phyloP scores from a whole-genome alignment of 2,797 vertebrate genomes.

The Liparis tanakae region DNA sequence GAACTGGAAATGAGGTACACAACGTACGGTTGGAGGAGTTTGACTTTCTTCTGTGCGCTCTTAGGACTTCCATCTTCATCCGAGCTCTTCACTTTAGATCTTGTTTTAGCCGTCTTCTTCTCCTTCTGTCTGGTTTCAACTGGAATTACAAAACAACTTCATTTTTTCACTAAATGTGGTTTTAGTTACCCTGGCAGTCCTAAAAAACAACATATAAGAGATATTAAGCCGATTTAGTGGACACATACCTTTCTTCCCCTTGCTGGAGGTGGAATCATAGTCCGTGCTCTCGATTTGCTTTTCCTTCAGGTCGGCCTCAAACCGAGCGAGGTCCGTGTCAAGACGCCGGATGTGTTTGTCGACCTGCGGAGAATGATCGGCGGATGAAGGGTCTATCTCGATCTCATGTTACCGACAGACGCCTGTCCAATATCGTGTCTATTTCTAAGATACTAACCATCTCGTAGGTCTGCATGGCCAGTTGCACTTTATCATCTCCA shows the following conservation, averaged over 20 bases:
- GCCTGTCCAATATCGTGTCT: background rate
- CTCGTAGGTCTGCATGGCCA: conserved; percentile 99
- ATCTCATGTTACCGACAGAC: background rate
- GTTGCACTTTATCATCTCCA: conserved; percentile 98
- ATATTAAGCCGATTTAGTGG: background rate
- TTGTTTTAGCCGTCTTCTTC: conserved; percentile 92
- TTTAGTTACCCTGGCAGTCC: background rate
- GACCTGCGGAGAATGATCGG: conserved; percentile 80
- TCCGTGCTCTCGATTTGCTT: conserved; percentile 97
- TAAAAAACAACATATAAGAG: background rate
- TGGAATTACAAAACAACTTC: conserved; percentile 40
- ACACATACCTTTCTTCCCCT: conserved; percentile 94
- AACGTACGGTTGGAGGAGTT: conserved; percentile 85
- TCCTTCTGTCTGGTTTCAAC: conserved; percentile 92
- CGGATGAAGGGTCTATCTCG: background rate
- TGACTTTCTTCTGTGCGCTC: conserved; percentile 93
- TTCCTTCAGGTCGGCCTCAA: conserved; percentile 97
- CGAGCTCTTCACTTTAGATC: conserved; percentile 95
- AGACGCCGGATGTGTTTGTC: conserved; percentile 98
- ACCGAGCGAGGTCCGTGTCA: conserved; percentile 96
- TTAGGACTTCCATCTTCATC: conserved; percentile 93
- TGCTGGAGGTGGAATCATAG: conserved; percentile 96
- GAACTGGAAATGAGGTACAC: background rate
- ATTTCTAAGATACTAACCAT: conserved; percentile 86
- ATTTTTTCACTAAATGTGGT: background rate